Conservation (phyloP, 2,888 invertebrate species). For the Mesopsocus fuscifrons region DNA sequence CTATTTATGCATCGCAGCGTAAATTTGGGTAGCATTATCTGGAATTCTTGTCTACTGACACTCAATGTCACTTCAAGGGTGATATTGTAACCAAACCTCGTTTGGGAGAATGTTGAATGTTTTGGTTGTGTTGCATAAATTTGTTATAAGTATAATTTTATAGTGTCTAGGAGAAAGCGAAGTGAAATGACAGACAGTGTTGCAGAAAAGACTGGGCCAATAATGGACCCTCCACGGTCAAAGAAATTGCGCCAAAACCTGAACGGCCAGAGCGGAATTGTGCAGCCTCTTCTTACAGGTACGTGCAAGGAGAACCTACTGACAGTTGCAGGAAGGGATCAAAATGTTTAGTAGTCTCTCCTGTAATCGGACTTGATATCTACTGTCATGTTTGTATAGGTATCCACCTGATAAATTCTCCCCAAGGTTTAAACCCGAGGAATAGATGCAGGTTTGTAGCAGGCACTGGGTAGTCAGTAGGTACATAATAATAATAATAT, state of each 20-base stretch:
- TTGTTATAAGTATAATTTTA: neutral
- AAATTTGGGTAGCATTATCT: too few species aligned
- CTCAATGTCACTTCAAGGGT: neutral
- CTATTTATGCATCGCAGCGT: too few species aligned
- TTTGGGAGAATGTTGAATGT: neutral
- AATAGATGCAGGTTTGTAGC: too few species aligned
- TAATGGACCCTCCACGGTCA: constrained; percentile 2
- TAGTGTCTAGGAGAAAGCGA: constrained; percentile 10
- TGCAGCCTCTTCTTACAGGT: constrained; percentile 84
- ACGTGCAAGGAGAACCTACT: constrained; percentile 10
- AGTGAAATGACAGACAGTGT: constrained; percentile 2
- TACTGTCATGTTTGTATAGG: too few species aligned
- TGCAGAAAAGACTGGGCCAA: too few species aligned
- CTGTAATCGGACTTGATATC: too few species aligned
- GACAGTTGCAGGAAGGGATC: neutral
- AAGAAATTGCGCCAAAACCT: constrained; percentile 9
- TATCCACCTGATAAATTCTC: too few species aligned
- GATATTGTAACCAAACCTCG: neutral
- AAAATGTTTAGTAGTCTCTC: too few species aligned
- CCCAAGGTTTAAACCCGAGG: too few species aligned
- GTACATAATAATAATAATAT: too few species aligned
- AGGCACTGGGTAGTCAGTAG: too few species aligned
- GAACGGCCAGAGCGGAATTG: constrained; percentile 54
- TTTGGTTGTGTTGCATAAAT: neutral
- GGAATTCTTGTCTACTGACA: neutral